These are phyloP conservation scores for Ectemnius continuus DNA, from an alignment of 2,888 invertebrate genomes.

Conservation along the genomic window DNA sequence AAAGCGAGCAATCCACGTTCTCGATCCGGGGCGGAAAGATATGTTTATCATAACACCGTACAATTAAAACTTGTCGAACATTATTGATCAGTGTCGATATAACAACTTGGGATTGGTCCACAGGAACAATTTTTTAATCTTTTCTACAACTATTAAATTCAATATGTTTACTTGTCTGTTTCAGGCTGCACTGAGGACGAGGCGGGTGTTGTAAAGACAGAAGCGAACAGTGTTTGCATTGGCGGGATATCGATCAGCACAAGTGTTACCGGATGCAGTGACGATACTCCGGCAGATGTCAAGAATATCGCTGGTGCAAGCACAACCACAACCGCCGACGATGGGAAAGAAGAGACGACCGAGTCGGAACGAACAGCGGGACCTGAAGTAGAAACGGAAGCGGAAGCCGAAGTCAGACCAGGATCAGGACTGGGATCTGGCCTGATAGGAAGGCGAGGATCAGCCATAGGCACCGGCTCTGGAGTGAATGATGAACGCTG, in stretches of 20 bases:
- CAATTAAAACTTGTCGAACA: too few species aligned
- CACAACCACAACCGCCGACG: constrained; percentile 17
- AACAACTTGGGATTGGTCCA: too few species aligned
- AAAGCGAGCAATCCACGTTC: too few species aligned
- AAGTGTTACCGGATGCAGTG: constrained; percentile 61
- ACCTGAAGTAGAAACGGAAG: not conserved
- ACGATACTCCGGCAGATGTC: constrained; percentile 55
- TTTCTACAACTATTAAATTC: too few species aligned
- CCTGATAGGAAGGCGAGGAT: not conserved
- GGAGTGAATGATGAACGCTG: constrained; percentile 18
- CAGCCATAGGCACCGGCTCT: not conserved
- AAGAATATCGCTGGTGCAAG: constrained; percentile 50
- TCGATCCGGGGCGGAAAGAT: too few species aligned
- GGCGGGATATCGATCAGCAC: constrained; percentile 77
- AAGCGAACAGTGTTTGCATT: constrained; percentile 74
- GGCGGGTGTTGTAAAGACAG: constrained; percentile 74
- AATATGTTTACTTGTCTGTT: constrained; percentile 31
- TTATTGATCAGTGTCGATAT: too few species aligned
- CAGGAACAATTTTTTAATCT: too few species aligned
- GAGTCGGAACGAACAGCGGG: not conserved
- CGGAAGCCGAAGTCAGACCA: not conserved
- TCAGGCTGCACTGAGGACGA: constrained; percentile 78
- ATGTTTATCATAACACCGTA: too few species aligned
- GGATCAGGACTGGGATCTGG: constrained; percentile 14
- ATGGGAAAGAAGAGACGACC: not conserved